These are phyloP conservation scores for Cheilosia variabilis DNA, from an alignment of 2,888 invertebrate species.

Conservation along the genomic window DNA sequence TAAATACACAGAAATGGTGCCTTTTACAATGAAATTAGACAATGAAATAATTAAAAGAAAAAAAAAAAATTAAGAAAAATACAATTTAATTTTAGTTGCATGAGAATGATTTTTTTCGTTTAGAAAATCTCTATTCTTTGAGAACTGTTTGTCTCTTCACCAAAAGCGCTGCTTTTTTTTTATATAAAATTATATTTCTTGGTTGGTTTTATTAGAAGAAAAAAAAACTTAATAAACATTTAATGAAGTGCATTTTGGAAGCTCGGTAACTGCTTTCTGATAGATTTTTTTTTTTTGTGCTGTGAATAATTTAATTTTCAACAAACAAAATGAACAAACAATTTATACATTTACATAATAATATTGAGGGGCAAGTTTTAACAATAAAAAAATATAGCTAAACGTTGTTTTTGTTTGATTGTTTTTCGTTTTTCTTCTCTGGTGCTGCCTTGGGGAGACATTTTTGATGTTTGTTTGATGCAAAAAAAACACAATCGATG, in stretches of 20 bases:
- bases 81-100: slow-evolving; percentile 42
- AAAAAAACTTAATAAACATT: slow-evolving; percentile 49
- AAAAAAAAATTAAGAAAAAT: slow-evolving; percentile 74
- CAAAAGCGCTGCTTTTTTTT: slow-evolving; percentile 67
- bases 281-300: slow-evolving; percentile 18
- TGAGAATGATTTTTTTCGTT: slow-evolving; percentile 44
- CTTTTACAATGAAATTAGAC: slow-evolving; percentile 53
- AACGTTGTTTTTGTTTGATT: neutral
- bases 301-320: slow-evolving; percentile 60
- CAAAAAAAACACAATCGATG: neutral
- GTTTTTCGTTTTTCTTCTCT: slow-evolving; percentile 6
- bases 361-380: slow-evolving; percentile 49
- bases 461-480: slow-evolving; percentile 3
- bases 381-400: slow-evolving; percentile 21
- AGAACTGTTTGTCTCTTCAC: slow-evolving; percentile 2
- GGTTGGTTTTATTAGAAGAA: slow-evolving; percentile 12
- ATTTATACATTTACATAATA: slow-evolving; percentile 36
- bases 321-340: slow-evolving; percentile 62
- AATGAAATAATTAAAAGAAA: slow-evolving; percentile 11
- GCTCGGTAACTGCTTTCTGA: slow-evolving; percentile 10
- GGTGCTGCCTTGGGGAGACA: neutral
- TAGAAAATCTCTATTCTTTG: slow-evolving; percentile 4
- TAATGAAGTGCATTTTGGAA: slow-evolving; percentile 63
- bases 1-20: slow-evolving; percentile 45
- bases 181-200: slow-evolving; percentile 27